Conservation (phyloP, 2,113 vertebrate species). For the Tragelaphus imberbis region DNA sequence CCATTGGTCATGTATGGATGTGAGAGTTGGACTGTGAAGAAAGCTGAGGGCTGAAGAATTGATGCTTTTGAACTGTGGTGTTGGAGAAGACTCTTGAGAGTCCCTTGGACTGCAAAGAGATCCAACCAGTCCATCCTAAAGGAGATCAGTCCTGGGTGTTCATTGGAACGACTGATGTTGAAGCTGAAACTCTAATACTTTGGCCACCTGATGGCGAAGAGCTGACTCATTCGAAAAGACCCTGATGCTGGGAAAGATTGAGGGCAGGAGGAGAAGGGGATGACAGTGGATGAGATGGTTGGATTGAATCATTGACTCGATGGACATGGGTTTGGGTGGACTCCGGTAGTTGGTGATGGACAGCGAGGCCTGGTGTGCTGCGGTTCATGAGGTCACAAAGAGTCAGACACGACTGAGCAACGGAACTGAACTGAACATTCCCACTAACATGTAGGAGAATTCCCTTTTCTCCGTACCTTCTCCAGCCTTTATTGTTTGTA, state of each 20-base stretch:
- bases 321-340: neutral
- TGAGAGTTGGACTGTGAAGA: too few relatives aligned
- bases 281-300: neutral
- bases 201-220: neutral
- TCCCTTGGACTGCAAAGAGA: too few relatives aligned
- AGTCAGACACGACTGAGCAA: neutral
- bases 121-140: too few relatives aligned
- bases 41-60: too few relatives aligned
- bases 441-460: neutral
- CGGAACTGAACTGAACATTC: neutral
- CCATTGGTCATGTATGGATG: too few relatives aligned
- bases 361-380: neutral
- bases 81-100: too few relatives aligned
- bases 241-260: neutral
- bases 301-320: neutral
- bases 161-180: too few relatives aligned
- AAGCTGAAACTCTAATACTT: neutral
- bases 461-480: neutral
- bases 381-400: accelerated
- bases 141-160: too few relatives aligned
- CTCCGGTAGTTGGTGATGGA: neutral
- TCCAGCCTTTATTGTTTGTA: neutral
- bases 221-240: neutral
- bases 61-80: too few relatives aligned
- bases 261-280: neutral